Percentiles rank a stretch among this genome's conserved stretches.
phyloP scores from a whole-genome alignment of 2,888 invertebrate genomes.

The Coenonympha arcania region DNA sequence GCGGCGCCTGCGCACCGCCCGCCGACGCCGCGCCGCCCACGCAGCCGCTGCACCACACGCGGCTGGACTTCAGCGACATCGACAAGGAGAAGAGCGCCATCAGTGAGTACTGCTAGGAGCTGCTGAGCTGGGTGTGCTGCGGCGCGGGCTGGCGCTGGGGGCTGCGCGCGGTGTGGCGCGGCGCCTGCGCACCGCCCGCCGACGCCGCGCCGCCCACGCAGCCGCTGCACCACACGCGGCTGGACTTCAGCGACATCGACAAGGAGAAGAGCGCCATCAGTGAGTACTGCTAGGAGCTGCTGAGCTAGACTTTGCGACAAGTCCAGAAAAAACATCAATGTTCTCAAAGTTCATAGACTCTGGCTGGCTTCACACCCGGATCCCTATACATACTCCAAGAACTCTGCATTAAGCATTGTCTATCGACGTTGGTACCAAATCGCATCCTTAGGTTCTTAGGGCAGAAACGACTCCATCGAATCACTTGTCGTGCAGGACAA shows the following conservation, averaged over 20 bases:
- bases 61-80: constrained; percentile 81
- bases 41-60: constrained; percentile 50
- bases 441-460: no score
- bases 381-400: no score
- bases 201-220: constrained; percentile 30
- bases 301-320: no score
- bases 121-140: no score
- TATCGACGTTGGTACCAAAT: no score
- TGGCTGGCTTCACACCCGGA: no score
- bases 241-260: constrained; percentile 83
- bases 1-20: constrained; percentile 60
- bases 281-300: constrained; percentile 8
- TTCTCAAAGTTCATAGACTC: no score
- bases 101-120: constrained; percentile 29
- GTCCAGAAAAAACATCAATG: no score
- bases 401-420: no score
- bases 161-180: constrained; percentile 73
- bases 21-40: constrained; percentile 33
- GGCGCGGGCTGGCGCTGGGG: constrained; percentile 87
- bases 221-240: constrained; percentile 54
- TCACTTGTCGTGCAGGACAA: no score
- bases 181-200: constrained; percentile 55
- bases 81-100: constrained; percentile 78
- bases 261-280: constrained; percentile 76
- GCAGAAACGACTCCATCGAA: no score